Base-by-base conservation (phyloP, 2,888 invertebrate species). In the Pharmacophagus antenor region DNA sequence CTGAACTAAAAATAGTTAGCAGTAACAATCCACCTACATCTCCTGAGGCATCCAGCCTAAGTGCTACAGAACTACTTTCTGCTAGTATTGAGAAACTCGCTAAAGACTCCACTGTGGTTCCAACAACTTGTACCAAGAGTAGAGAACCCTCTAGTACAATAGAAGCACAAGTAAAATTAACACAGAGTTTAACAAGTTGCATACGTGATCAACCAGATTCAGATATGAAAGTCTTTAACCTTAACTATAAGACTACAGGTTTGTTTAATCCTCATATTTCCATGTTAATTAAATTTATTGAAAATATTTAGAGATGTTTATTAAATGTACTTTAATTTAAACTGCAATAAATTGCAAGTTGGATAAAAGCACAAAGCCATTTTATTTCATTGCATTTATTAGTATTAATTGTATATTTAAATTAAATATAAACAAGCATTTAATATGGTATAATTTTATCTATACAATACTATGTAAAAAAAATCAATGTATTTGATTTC, bases 151-250 rank as follows among this genome's bases (percentile, higher is more conserved):
- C 80, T 31, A 83, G 82, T 76, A 84, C 84, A 56, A 87, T 78
- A 70, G 84, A 87, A 76, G 88, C 89, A 21, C 90, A 90, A 76
- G 86, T 78, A 41, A 90, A 89, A 77, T 75, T 89, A 66, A 85
- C 88, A 64, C 87, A 88, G 67, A 85, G 88, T 68, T 77, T 89
- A 77, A 82, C 81, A 66, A 84, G 84, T 73, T 79, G 83, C 65
- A 73, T 81, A 68, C 77, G 84, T 63, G 70, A 78, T 77, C 85
- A 74, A 71, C 76, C 74, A 79, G 86, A 87, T 61, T 67, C 73
- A 70, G 88, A 82, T 70, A 89, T 89, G 88, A 89, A 87, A 82
- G 89, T 89, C 84, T 82, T 86, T 71, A 87, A 88, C 70, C 77
- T 84, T 63, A 88, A 86, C 63, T 86, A 74, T 79, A 84, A 84